Base-by-base conservation (phyloP, 2,113 vertebrate species). In the Microcebus tavaratra region DNA sequence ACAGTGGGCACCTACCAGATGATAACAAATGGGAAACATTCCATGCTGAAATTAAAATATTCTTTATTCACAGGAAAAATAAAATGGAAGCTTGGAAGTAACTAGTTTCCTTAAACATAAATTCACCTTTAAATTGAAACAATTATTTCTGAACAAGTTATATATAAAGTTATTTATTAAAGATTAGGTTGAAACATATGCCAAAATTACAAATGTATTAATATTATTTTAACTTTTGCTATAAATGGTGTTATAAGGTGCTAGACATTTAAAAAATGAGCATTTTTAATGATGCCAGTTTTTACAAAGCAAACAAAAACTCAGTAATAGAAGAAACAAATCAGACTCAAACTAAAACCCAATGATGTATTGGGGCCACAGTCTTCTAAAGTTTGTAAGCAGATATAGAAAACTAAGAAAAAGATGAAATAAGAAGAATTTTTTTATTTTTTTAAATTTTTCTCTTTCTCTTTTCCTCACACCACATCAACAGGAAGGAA, bases 111-210 rank as follows among this genome's bases (percentile, higher is more conserved):
- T 81, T 8, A 88, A 94, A 53, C 15, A 67, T 90, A 87, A 68
- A 75, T 82, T 93, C 31, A 93, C 45, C 68, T 70, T 72, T 81
- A 93, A 34, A 81, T 53, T 81, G 61, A 90, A 86, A 93, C 79
- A 89, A 88, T n/a, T 75, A 81, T 82, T 90, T 95, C 59, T 86
- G 34, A 72, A 87, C 5, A 89, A 86, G 12, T 45, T 75, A 80
- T 59, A 57, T 8, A 63, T 11, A 93, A 75, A 73, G 39, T 29
- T 90, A 7, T 50, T 86, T 90, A 68, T 76, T 82, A 36, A 61
- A 95, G 29, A 53, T 42, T n/a, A 50, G 84, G 36, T 81, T 70
- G 53, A 76, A 70, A 82, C 29, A 39, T 34, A 70, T 17, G 29
- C 10, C 55, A 80, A 79, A 63, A 79, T 85, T 61, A 96, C 20